These are phyloP conservation scores for Podarcis siculus DNA, from an alignment of 2,797 vertebrate genomes.

Conservation along the genomic window DNA sequence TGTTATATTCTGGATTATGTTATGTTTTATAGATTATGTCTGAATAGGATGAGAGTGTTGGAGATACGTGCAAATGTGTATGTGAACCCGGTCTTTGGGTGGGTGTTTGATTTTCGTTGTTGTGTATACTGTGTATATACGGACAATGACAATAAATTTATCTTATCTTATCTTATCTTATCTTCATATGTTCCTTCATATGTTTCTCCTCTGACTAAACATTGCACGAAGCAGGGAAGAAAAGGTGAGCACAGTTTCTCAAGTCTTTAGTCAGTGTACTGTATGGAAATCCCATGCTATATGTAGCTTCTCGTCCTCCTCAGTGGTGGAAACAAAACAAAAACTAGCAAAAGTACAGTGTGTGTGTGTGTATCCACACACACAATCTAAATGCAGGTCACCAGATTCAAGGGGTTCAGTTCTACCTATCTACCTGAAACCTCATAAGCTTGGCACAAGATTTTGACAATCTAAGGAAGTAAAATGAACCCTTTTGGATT, in stretches of 20 bases:
- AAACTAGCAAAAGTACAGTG: not conserved
- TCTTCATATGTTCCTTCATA: not conserved
- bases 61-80: too few relatives aligned
- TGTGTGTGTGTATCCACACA: too few relatives aligned
- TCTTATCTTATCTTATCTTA: too few relatives aligned
- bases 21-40: too few relatives aligned
- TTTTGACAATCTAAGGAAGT: not conserved
- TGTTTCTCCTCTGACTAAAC: not conserved
- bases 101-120: too few relatives aligned
- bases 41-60: too few relatives aligned
- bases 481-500: too few relatives aligned
- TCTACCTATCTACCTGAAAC: not conserved
- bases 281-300: not conserved
- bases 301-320: not conserved
- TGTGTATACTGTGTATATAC: too few relatives aligned
- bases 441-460: not conserved
- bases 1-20: too few relatives aligned
- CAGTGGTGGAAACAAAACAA: not conserved
- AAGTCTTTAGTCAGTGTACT: not conserved
- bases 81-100: too few relatives aligned
- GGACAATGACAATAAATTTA: too few relatives aligned
- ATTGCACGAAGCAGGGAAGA: not conserved
- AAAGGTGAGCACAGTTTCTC: not conserved
- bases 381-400: not conserved
- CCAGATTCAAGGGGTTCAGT: not conserved